A percentile compares a stretch with the other conserved stretches of the same genome.
Evolutionary conservation across 2,888 invertebrate genomes (phyloP).

Genomic region (Sicus ferrugineus): DNA sequence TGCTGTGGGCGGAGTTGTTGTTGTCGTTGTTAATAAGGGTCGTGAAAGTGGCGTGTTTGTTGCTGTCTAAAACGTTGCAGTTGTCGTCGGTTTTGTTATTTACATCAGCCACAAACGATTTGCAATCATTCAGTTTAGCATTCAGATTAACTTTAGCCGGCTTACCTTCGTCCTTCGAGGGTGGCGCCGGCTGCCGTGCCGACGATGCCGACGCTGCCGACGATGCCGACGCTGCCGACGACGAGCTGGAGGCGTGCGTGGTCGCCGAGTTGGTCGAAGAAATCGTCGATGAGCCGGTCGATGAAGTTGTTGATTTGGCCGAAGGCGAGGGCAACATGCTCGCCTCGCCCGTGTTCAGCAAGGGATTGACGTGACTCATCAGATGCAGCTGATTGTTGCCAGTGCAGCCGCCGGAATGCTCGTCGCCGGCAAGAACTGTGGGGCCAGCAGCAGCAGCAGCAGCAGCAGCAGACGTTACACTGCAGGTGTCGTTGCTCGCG

Average conservation of each 20-base stretch:
- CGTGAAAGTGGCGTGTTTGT: constrained; percentile 25
- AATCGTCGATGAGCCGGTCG: constrained; percentile 56
- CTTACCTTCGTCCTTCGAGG: constrained; percentile 58
- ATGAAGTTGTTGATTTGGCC: constrained; percentile 58
- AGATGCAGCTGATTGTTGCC: constrained; percentile 51
- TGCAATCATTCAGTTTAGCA: constrained; percentile 36
- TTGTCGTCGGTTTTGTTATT: constrained; percentile 48
- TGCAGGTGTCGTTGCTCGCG: constrained; percentile 37
- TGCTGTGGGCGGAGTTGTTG: constrained; percentile 37
- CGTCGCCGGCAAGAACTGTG: constrained; percentile 17
- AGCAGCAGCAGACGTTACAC: constrained; percentile 36
- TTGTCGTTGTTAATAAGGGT: constrained; percentile 30
- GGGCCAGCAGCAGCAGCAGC: background rate
- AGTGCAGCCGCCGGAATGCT: constrained; percentile 47
- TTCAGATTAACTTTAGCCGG: constrained; percentile 36
- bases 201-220: constrained; percentile 48
- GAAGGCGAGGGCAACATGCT: constrained; percentile 58
- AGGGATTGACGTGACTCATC: constrained; percentile 57
- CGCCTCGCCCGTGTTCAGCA: constrained; percentile 47
- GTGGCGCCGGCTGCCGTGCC: constrained; percentile 44
- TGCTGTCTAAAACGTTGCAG: constrained; percentile 25
- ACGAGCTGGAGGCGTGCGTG: constrained; percentile 35
- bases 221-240: constrained; percentile 44
- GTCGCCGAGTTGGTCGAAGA: constrained; percentile 49
- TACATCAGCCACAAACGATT: constrained; percentile 46